Evolutionary conservation across 2,888 invertebrate species (phyloP).

Genomic region (Platypus cylindrus): DNA sequence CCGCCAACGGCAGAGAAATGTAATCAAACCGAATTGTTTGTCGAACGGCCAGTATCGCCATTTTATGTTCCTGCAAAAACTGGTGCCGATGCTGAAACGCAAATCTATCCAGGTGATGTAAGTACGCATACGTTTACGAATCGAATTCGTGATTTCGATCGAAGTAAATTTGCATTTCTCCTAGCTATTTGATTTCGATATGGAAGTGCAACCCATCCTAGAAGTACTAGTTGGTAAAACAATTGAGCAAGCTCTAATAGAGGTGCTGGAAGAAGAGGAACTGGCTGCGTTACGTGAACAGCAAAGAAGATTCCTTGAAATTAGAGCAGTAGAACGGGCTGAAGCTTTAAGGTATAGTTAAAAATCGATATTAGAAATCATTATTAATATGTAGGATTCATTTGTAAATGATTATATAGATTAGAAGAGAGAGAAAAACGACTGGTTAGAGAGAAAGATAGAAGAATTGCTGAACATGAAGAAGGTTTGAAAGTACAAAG

Average conservation of each 20-base stretch:
- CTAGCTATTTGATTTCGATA: constrained; percentile 82
- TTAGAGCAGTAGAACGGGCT: constrained; percentile 69
- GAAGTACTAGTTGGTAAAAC: constrained; percentile 84
- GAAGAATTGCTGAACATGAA: constrained; percentile 58
- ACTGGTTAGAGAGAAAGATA: constrained; percentile 56
- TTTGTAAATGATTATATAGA: constrained; percentile 29
- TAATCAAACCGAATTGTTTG: constrained; percentile 70
- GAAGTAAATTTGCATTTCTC: too few relatives aligned
- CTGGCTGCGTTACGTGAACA: constrained; percentile 67
- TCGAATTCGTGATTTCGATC: too few relatives aligned
- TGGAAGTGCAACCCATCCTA: constrained; percentile 79
- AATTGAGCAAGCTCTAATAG: constrained; percentile 76
- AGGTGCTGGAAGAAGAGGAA: constrained; percentile 90
- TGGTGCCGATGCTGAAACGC: constrained; percentile 61
- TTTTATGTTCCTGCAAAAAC: constrained; percentile 65
- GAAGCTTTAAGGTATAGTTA: constrained; percentile 37
- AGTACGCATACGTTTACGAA: too few relatives aligned
- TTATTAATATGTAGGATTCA: background rate
- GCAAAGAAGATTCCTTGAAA: constrained; percentile 56
- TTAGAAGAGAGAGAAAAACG: constrained; percentile 68
- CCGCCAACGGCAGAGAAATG: constrained; percentile 65
- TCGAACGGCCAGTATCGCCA: constrained; percentile 72
- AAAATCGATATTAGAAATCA: background rate
- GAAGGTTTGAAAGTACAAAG: constrained; percentile 48
- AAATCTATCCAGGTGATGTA: constrained; percentile 82